phyloP scores from a whole-genome alignment of 2,113 vertebrate species.

The Notarius lentiginosus region DNA sequence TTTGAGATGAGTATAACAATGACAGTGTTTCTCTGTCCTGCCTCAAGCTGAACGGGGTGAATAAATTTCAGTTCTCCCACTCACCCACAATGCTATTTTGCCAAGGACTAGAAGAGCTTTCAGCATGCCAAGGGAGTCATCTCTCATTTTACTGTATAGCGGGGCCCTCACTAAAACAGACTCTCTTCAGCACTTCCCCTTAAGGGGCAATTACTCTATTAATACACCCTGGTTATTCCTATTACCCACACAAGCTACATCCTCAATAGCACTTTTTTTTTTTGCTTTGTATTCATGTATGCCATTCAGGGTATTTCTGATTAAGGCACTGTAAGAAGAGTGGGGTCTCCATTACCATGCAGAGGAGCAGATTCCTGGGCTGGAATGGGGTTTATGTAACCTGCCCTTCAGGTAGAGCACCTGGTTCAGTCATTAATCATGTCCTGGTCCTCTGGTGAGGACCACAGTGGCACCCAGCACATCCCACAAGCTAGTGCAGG shows the following conservation, averaged over 20 bases:
- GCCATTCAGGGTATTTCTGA: slow-evolving; percentile 40
- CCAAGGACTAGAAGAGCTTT: slow-evolving; percentile 26
- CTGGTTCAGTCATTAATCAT: slow-evolving; percentile 58
- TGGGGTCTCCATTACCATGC: slow-evolving; percentile 43
- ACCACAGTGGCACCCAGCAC: slow-evolving; percentile 33
- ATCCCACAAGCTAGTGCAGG: slow-evolving; percentile 38
- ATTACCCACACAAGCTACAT: slow-evolving; percentile 26
- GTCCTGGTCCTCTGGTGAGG: slow-evolving; percentile 47
- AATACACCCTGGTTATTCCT: slow-evolving; percentile 40
- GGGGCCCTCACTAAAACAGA: slow-evolving; percentile 14
- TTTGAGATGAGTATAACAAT: not conserved
- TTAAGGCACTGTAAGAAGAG: slow-evolving; percentile 39
- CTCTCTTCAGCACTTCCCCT: slow-evolving; percentile 11
- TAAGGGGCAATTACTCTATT: slow-evolving; percentile 47
- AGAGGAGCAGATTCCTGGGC: slow-evolving; percentile 38
- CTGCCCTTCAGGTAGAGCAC: slow-evolving; percentile 58
- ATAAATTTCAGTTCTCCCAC: slow-evolving; percentile 9
- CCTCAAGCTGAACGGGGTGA: slow-evolving; percentile 22
- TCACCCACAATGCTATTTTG: slow-evolving; percentile 17
- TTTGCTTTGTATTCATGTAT: slow-evolving; percentile 22
- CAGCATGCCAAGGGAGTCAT: slow-evolving; percentile 31
- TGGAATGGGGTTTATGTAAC: slow-evolving; percentile 56
- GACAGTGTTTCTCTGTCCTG: slow-evolving; percentile 15
- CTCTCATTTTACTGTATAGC: slow-evolving; percentile 25
- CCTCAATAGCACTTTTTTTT: not conserved